These are phyloP conservation scores for Drosophila diplacantha DNA, from an alignment of 2,888 invertebrate genomes.

Conservation along the genomic window DNA sequence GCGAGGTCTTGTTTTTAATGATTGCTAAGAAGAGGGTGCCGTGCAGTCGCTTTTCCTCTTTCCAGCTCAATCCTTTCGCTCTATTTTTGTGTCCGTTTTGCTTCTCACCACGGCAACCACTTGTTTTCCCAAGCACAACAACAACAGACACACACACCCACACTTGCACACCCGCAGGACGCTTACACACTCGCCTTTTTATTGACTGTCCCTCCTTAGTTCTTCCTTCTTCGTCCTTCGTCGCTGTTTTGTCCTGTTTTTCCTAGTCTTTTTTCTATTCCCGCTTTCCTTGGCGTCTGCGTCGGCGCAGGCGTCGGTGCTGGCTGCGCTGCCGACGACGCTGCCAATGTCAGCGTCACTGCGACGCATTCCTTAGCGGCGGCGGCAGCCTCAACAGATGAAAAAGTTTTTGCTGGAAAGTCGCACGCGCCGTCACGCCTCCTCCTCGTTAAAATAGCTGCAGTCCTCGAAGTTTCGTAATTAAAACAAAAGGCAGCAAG, in stretches of 20 bases:
- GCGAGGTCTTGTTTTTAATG: background rate
- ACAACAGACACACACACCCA: conserved; percentile 48
- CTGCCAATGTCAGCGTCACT: conserved; percentile 40
- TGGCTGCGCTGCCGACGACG: conserved; percentile 18
- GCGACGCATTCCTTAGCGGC: conserved; percentile 53
- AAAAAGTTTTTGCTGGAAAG: conserved; percentile 59
- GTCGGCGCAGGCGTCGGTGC: conserved; percentile 46
- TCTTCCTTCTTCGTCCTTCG: conserved; percentile 22
- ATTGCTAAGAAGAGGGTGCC: conserved; percentile 2
- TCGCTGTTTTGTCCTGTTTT: conserved; percentile 24
- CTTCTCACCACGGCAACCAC: conserved; percentile 76
- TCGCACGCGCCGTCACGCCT: conserved; percentile 49
- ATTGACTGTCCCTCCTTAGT: conserved; percentile 38
- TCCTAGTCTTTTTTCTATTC: conserved; percentile 13
- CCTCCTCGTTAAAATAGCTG: conserved; percentile 35
- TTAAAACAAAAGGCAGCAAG: conserved; percentile 36
- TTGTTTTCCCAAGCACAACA: conserved; percentile 76
- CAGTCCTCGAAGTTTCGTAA: conserved; percentile 42
- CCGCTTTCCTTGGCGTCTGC: conserved; percentile 23
- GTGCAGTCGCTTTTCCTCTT: conserved; percentile 19
- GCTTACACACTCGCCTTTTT: conserved; percentile 31
- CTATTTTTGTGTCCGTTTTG: conserved; percentile 45
- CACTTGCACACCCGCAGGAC: conserved; percentile 13
- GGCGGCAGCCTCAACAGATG: conserved; percentile 65
- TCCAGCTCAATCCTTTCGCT: conserved; percentile 33